phyloP scores from a whole-genome alignment of 1,140 invertebrate species.

The Paraescarpia echinospica region DNA sequence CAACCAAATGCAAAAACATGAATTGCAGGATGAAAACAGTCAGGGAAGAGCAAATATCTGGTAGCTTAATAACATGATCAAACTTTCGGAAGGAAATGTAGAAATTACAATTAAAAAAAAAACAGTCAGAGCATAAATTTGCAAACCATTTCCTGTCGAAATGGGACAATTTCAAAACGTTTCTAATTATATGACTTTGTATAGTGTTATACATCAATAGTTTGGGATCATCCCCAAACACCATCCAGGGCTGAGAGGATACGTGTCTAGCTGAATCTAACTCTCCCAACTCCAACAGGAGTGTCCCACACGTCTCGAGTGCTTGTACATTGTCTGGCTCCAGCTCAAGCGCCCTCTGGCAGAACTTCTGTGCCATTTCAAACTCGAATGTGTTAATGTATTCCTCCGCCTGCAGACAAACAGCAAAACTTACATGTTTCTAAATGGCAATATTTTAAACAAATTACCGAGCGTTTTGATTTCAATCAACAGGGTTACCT shows the following conservation, averaged over 20 bases:
- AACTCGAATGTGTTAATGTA: conserved; percentile 52
- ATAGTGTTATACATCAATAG: no score
- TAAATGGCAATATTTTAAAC: neutral
- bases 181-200: no score
- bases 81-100: no score
- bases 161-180: no score
- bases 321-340: conserved; percentile 52
- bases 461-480: neutral
- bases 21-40: no score
- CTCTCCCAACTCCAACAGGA: conserved; percentile 55
- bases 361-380: conserved; percentile 54
- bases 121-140: no score
- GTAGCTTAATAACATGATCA: no score
- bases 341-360: conserved; percentile 52
- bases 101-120: no score
- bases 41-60: no score
- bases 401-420: conserved; percentile 44
- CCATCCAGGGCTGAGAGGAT: neutral
- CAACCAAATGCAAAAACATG: no score
- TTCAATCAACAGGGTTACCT: neutral
- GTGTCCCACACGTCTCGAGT: conserved; percentile 51
- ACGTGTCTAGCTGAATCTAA: conserved; percentile 53
- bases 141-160: no score
- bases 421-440: neutral
- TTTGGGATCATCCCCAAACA: neutral